Evolutionary conservation across 2,113 vertebrate species (phyloP).

Genomic region (Centropus bengalensis): DNA sequence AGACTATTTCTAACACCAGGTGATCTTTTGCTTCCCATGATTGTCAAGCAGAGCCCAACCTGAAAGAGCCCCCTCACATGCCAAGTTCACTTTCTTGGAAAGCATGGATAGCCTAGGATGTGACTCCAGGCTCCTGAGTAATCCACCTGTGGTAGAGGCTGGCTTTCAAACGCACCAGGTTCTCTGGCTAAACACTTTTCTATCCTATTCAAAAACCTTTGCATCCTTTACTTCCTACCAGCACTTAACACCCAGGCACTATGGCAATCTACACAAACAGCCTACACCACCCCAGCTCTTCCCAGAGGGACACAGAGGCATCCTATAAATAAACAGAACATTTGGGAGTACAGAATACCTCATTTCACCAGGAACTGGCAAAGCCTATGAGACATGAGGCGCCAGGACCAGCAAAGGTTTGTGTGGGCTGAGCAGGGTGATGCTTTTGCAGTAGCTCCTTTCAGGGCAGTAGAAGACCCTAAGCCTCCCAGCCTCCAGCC

Average conservation of each 20-base stretch:
- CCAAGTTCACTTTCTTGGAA: background rate
- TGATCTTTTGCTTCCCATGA: background rate
- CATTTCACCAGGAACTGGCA: background rate
- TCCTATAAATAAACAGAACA: background rate
- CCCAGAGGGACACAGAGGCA: background rate
- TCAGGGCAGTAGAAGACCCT: background rate
- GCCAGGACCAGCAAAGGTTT: background rate
- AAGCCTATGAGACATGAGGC: background rate
- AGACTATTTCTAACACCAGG: background rate
- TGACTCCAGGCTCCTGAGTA: background rate
- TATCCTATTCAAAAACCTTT: background rate
- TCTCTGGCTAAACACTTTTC: background rate
- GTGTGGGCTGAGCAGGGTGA: rapidly evolving
- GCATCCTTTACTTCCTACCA: background rate
- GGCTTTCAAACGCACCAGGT: background rate
- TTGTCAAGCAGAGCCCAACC: background rate
- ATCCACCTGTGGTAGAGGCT: background rate
- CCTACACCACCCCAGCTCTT: background rate
- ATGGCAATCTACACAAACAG: background rate
- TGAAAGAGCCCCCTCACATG: background rate
- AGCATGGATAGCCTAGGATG: background rate
- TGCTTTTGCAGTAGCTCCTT: background rate
- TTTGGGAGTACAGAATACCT: background rate
- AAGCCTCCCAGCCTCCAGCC: background rate
- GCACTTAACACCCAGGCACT: background rate